These are phyloP conservation scores for Lepas anatifera DNA, from an alignment of 2,888 invertebrate species.

Conservation along the genomic window DNA sequence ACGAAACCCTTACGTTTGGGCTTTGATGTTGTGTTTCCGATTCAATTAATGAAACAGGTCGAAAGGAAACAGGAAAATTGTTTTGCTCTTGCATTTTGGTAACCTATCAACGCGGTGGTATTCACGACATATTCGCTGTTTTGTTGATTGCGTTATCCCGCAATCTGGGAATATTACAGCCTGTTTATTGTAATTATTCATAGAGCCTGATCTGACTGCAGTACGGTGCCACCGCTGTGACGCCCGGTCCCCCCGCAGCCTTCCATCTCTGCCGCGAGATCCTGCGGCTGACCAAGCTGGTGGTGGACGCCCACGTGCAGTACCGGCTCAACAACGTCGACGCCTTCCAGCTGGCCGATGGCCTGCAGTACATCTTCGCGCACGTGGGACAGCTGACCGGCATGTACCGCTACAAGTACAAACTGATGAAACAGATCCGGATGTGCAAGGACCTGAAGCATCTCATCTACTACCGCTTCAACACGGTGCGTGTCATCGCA, in stretches of 20 bases:
- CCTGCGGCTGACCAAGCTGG: constrained; percentile 90
- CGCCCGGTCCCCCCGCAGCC: constrained; percentile 57
- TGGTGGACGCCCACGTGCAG: constrained; percentile 98
- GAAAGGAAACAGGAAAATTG: too few species aligned
- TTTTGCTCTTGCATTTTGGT: too few species aligned
- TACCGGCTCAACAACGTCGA: constrained; percentile 98
- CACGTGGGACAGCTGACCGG: constrained; percentile 99
- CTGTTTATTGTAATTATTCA: too few species aligned
- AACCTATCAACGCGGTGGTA: too few species aligned
- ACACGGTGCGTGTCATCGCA: constrained; percentile 72
- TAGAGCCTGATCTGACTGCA: too few species aligned
- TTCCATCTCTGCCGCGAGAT: constrained; percentile 99
- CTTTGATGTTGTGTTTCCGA: too few species aligned
- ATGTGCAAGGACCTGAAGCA: constrained; percentile 99
- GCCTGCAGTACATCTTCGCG: constrained; percentile 96
- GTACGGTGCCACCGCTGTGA: too few species aligned
- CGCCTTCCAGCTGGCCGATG: constrained; percentile 96
- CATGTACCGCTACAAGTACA: constrained; percentile 99
- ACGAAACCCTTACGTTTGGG: too few species aligned
- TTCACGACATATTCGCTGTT: too few species aligned
- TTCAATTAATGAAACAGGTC: too few species aligned
- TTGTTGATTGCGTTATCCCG: too few species aligned
- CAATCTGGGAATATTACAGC: too few species aligned
- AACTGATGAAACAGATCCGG: constrained; percentile 94
- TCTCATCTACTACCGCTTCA: constrained; percentile 96